Evolutionary conservation across 2,888 invertebrate species (phyloP).

Genomic region (Conomelus anceps): DNA sequence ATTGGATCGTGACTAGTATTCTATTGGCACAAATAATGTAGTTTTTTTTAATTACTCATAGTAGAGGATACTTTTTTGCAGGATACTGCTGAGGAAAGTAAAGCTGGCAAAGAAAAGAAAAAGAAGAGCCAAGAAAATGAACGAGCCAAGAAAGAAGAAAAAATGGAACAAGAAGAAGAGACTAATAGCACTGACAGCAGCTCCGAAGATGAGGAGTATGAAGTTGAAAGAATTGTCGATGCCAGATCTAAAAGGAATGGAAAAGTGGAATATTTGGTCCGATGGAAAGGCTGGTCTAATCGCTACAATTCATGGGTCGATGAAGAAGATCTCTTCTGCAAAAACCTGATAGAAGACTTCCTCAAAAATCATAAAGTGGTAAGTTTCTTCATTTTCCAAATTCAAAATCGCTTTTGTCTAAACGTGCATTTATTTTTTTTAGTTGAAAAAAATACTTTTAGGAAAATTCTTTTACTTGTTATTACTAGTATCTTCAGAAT

Average conservation of each 20-base stretch:
- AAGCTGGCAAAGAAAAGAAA: not conserved
- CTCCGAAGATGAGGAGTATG: not conserved
- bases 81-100: not conserved
- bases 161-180: not conserved
- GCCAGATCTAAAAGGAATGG: not conserved
- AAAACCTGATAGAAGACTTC: not conserved
- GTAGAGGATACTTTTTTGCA: not conserved
- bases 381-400: not conserved
- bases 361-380: not conserved
- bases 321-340: not conserved
- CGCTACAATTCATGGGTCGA: not conserved
- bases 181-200: not conserved
- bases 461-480: too few relatives aligned
- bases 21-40: too few relatives aligned
- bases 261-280: not conserved
- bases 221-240: not conserved
- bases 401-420: not conserved
- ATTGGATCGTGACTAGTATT: too few relatives aligned
- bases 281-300: not conserved
- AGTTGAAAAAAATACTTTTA: too few relatives aligned
- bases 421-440: too few relatives aligned
- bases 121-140: not conserved
- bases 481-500: too few relatives aligned
- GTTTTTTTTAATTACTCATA: too few relatives aligned
- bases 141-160: not conserved